A percentile compares a stretch with the other conserved stretches of the same genome.
Evolutionary conservation across 2,797 vertebrate genomes (phyloP).

Genomic region (Dermochelys coriacea): DNA sequence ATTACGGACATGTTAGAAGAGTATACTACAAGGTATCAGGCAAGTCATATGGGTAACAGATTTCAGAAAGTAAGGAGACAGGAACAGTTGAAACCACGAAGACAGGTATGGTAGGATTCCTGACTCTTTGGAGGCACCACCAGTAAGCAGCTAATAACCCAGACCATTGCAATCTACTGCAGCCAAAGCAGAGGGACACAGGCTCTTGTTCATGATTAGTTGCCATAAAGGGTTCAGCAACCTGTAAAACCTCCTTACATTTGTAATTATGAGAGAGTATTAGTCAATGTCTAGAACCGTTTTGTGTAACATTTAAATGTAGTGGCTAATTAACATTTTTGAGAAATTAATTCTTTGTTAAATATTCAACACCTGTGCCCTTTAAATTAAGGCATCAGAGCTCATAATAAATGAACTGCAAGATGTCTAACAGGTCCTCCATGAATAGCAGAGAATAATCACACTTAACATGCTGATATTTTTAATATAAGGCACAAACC

Average conservation of each 20-base stretch:
- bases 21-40: background rate
- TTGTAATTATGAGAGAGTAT: background rate
- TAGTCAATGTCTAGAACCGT: background rate
- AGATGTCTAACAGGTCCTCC: background rate
- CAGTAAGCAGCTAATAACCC: background rate
- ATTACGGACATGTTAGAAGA: background rate
- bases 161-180: background rate
- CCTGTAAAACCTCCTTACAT: background rate
- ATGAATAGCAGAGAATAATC: background rate
- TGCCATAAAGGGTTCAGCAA: background rate
- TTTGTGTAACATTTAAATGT: background rate
- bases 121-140: too few relatives aligned
- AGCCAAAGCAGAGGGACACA: background rate
- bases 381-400: background rate
- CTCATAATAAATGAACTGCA: background rate
- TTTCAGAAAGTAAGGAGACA: background rate
- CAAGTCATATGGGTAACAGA: background rate
- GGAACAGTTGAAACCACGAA: background rate
- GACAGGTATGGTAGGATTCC: background rate
- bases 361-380: constrained; percentile 1
- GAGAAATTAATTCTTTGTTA: constrained; percentile 24
- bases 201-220: background rate
- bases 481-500: background rate
- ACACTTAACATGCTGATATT: background rate
- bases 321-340: background rate